These are phyloP conservation scores for Drosophila punjabiensis DNA, from an alignment of 1,140 invertebrate species.

Conservation along the genomic window DNA sequence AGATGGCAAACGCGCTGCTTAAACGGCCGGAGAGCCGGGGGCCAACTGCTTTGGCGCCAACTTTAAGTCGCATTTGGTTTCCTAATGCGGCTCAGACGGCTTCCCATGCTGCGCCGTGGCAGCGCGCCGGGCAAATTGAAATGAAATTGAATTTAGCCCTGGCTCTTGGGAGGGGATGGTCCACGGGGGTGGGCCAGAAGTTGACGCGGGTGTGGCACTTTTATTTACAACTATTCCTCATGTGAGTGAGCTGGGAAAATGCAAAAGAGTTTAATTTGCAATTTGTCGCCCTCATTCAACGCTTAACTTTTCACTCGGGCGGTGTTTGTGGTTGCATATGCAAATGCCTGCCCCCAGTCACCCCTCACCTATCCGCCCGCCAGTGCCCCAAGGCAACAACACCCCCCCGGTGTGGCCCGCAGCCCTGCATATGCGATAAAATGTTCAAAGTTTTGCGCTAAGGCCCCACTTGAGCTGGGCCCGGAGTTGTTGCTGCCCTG, in stretches of 20 bases:
- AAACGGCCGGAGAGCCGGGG: conserved; percentile 54
- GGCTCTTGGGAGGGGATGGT: not conserved
- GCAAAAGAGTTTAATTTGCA: conserved; percentile 84
- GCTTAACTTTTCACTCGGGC: conserved; percentile 75
- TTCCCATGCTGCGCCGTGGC: conserved; percentile 16
- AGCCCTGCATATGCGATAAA: conserved; percentile 69
- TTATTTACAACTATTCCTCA: conserved; percentile 80
- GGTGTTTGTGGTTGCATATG: conserved; percentile 77
- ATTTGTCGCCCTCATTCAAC: conserved; percentile 83
- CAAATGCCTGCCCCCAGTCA: conserved; percentile 56
- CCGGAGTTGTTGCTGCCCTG: conserved; percentile 58
- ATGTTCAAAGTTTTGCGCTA: conserved; percentile 75
- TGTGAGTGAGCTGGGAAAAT: conserved; percentile 67
- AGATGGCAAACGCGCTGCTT: conserved; percentile 56
- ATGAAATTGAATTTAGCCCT: conserved; percentile 73
- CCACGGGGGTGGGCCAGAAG: conserved; percentile 16
- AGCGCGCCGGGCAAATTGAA: conserved; percentile 56
- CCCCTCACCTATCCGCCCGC: not conserved
- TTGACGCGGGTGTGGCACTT: conserved; percentile 69
- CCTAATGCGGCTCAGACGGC: conserved; percentile 54
- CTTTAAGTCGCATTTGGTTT: conserved; percentile 63
- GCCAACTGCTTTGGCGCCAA: conserved; percentile 27
- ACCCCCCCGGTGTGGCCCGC: conserved; percentile 20
- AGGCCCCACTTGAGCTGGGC: conserved; percentile 71
- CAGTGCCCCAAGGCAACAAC: not conserved